Conservation (phyloP, 2,888 invertebrate genomes). For the Tenthredo distinguenda region DNA sequence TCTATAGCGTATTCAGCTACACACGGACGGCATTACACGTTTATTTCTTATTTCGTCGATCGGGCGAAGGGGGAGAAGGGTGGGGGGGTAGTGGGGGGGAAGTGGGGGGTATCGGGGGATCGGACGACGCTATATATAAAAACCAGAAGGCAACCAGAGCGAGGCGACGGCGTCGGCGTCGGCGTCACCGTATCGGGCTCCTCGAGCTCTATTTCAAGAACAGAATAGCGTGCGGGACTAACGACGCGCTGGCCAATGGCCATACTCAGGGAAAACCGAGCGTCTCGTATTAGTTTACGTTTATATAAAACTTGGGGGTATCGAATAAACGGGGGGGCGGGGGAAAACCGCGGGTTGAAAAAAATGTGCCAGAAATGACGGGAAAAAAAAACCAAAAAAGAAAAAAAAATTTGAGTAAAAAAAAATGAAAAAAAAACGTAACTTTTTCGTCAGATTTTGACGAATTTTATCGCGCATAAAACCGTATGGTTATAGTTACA, state of each 20-base stretch:
- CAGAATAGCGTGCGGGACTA: conserved; percentile 66
- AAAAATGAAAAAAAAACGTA: background rate
- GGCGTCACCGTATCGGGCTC: conserved; percentile 73
- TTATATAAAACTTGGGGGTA: background rate
- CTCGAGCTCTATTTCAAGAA: conserved; percentile 74
- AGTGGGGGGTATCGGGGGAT: conserved; percentile 7
- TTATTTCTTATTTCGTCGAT: background rate
- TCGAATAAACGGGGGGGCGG: too few relatives aligned
- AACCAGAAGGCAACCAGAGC: conserved; percentile 65
- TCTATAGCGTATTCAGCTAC: too few relatives aligned
- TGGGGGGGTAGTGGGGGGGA: too few relatives aligned
- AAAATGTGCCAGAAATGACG: too few relatives aligned
- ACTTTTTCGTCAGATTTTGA: background rate
- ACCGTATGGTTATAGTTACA: too few relatives aligned
- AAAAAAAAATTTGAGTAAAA: background rate
- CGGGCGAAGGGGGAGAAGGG: background rate
- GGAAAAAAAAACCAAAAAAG: background rate
- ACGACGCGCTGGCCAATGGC: conserved; percentile 40
- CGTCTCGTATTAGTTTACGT: conserved; percentile 31
- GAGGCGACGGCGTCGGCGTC: conserved; percentile 64
- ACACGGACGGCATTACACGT: too few relatives aligned
- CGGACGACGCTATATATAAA: conserved; percentile 60
- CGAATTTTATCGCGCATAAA: background rate
- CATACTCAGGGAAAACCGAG: conserved; percentile 4
- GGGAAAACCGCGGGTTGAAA: too few relatives aligned